Conservation (phyloP, 2,888 invertebrate species). For the Myopa tessellatipennis region DNA sequence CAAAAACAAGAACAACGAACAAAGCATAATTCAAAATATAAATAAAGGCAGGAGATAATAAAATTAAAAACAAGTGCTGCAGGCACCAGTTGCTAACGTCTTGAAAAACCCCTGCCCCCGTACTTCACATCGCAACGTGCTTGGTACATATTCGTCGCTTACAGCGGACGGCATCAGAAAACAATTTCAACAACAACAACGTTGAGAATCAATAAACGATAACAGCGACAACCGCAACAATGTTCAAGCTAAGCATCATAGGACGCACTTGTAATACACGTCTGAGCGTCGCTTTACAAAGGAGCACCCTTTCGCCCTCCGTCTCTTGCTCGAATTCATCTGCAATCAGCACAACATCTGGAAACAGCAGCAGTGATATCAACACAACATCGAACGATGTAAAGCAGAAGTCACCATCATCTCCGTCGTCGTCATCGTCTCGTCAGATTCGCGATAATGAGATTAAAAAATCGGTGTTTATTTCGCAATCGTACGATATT, state of each 20-base stretch:
- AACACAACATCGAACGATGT: slow-evolving; percentile 63
- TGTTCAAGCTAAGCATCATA: slow-evolving; percentile 38
- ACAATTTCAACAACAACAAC: no score
- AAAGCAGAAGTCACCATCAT: slow-evolving; percentile 11
- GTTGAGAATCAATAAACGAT: neutral
- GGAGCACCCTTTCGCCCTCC: slow-evolving; percentile 47
- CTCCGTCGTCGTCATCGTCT: slow-evolving; percentile 2
- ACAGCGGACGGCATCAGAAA: neutral
- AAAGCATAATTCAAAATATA: slow-evolving; percentile 26
- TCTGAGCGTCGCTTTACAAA: slow-evolving; percentile 58
- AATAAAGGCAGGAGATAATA: slow-evolving; percentile 10
- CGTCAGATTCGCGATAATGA: slow-evolving; percentile 66
- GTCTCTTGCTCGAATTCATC: slow-evolving; percentile 17
- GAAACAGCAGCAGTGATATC: slow-evolving; percentile 47
- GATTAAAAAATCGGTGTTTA: slow-evolving; percentile 87
- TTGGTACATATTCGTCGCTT: neutral
- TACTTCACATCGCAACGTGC: neutral
- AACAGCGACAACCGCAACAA: slow-evolving; percentile 8
- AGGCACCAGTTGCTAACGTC: slow-evolving; percentile 15
- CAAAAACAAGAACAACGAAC: slow-evolving; percentile 16
- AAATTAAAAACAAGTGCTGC: slow-evolving; percentile 18
- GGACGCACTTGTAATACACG: slow-evolving; percentile 35
- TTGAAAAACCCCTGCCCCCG: neutral
- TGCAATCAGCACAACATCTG: slow-evolving; percentile 40
- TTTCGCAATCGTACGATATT: slow-evolving; percentile 91